A percentile compares a stretch with the other conserved stretches of the same genome.
Evolutionary conservation across 2,113 vertebrate genomes (phyloP).

Genomic region (Cyprinodon variegatus): DNA sequence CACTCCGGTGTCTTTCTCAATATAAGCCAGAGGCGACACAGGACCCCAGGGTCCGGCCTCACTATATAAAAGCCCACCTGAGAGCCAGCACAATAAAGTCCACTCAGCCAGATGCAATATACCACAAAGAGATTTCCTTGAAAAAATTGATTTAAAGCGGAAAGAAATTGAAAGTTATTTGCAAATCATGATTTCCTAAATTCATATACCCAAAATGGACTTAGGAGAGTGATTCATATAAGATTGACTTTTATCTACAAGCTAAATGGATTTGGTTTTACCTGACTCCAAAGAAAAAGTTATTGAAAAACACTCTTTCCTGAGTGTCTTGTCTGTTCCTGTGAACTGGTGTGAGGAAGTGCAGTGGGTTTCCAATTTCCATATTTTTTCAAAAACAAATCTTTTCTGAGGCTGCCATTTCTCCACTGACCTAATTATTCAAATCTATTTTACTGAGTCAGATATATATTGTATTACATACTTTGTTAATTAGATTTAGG

Average conservation of each 20-base stretch:
- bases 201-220: conserved; percentile 69
- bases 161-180: conserved; percentile 79
- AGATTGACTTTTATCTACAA: conserved; percentile 67
- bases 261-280: conserved; percentile 73
- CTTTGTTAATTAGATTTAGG: conserved; percentile 24
- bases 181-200: conserved; percentile 74
- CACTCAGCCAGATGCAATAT: conserved; percentile 71
- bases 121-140: conserved; percentile 69
- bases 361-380: conserved; percentile 55
- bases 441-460: conserved; percentile 26
- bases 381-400: conserved; percentile 51
- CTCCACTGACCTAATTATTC: conserved; percentile 28
- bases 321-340: conserved; percentile 46
- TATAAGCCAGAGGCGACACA: conserved; percentile 74
- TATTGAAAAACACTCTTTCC: conserved; percentile 69
- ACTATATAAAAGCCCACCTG: conserved; percentile 71
- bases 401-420: conserved; percentile 36
- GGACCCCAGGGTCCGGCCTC: conserved; percentile 65
- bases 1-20: conserved; percentile 76
- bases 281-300: conserved; percentile 75
- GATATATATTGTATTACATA: conserved; percentile 39
- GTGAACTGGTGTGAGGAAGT: conserved; percentile 28
- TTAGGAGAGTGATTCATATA: conserved; percentile 74
- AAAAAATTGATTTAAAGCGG: conserved; percentile 71
- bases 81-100: conserved; percentile 74